Evolutionary conservation across 2,113 vertebrate genomes (phyloP).

Genomic region (Buteo buteo): DNA sequence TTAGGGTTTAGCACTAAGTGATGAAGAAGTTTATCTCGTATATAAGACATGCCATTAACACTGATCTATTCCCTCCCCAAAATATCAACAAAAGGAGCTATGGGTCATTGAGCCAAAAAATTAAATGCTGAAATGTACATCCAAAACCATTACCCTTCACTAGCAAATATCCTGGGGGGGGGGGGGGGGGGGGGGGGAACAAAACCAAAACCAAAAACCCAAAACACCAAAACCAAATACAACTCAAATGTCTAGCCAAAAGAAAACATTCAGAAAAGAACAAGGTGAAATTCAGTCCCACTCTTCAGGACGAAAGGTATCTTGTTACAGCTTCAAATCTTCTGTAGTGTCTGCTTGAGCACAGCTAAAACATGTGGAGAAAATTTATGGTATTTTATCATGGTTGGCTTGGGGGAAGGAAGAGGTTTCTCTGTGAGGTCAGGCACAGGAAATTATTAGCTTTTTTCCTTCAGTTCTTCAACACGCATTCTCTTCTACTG

Average conservation of each 20-base stretch:
- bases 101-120: constrained; percentile 61
- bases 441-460: neutral
- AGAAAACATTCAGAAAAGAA: neutral
- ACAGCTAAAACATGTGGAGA: neutral
- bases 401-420: constrained; percentile 26
- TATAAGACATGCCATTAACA: neutral
- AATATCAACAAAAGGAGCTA: constrained; percentile 17
- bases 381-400: constrained; percentile 37
- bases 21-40: neutral
- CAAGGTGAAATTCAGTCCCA: neutral
- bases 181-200: neutral
- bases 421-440: constrained; percentile 8
- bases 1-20: neutral
- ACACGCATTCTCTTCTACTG: neutral
- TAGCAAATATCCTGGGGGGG: neutral
- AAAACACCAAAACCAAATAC: neutral
- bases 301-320: neutral
- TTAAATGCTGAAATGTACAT: constrained; percentile 33
- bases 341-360: neutral
- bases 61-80: neutral
- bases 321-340: constrained; percentile 27
- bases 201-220: no score
- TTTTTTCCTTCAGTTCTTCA: constrained; percentile 2
- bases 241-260: neutral
- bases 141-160: neutral